phyloP scores from a whole-genome alignment of 2,888 invertebrate species.

The Lepidocyrtoides sp. region DNA sequence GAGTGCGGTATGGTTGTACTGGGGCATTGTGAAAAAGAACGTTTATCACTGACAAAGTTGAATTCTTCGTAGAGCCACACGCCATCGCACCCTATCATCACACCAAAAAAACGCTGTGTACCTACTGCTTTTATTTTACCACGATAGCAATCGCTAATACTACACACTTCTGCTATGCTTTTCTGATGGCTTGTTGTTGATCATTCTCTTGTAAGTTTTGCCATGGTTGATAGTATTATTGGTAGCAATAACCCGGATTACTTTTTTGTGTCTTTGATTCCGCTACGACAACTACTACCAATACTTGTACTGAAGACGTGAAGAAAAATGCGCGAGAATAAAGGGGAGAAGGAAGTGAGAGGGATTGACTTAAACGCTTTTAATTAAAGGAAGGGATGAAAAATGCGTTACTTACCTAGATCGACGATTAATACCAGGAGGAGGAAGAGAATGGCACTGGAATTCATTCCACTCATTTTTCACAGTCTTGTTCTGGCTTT shows the following conservation, averaged over 20 bases:
- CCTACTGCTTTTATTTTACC: not conserved
- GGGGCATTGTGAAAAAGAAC: slow-evolving; percentile 9
- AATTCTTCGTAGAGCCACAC: slow-evolving; percentile 45
- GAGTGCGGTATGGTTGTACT: not conserved
- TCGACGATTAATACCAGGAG: slow-evolving; percentile 84
- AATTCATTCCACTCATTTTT: slow-evolving; percentile 83
- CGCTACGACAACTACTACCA: not conserved
- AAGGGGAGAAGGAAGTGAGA: not conserved
- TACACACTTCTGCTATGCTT: too few species aligned
- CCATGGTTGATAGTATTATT: too few species aligned
- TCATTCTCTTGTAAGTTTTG: not conserved
- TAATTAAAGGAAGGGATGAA: slow-evolving; percentile 84
- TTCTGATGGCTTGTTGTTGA: not conserved
- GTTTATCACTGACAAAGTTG: slow-evolving; percentile 76
- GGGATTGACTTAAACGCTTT: slow-evolving; percentile 78
- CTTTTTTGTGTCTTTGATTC: not conserved
- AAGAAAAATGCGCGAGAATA: not conserved
- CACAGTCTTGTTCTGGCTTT: slow-evolving; percentile 80
- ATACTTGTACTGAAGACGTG: not conserved
- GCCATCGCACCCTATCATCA: not conserved
- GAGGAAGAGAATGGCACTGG: slow-evolving; percentile 81
- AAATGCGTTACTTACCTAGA: slow-evolving; percentile 84
- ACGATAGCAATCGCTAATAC: slow-evolving; percentile 51
- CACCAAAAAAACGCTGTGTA: not conserved
- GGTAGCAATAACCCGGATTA: too few species aligned